Conservation (phyloP, 2,113 vertebrate species). For the Cyanoderma ruficeps region DNA sequence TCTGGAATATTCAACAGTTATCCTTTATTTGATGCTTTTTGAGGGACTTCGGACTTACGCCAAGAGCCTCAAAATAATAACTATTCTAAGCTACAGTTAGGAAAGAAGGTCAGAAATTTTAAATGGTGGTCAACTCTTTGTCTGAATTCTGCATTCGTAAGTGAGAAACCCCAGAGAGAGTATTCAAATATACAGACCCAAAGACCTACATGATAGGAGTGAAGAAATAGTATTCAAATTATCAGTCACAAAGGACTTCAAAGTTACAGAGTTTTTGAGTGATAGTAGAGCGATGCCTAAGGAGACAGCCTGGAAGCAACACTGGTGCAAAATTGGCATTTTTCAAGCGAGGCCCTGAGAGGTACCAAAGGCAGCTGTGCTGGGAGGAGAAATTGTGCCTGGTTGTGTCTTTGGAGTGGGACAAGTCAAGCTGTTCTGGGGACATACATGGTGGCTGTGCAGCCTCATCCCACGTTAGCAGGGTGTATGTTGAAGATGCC, state of each 20-base stretch:
- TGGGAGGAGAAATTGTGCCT: neutral
- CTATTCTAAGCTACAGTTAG: neutral
- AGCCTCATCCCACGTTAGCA: neutral
- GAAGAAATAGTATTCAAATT: neutral
- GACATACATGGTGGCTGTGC: neutral
- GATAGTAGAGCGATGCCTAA: neutral
- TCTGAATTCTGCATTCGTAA: neutral
- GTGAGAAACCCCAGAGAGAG: neutral
- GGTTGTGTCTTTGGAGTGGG: fast-evolving
- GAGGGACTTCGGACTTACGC: neutral
- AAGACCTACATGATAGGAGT: neutral
- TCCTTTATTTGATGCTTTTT: neutral
- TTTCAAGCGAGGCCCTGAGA: neutral
- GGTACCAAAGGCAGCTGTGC: neutral
- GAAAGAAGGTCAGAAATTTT: neutral
- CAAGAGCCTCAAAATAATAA: neutral
- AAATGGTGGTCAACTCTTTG: neutral
- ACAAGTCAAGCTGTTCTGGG: neutral
- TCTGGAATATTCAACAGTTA: neutral
- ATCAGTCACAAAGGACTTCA: neutral
- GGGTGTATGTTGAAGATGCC: neutral
- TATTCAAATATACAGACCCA: neutral
- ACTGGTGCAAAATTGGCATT: neutral
- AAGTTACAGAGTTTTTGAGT: neutral
- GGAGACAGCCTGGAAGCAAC: neutral